Evolutionary conservation across 2,888 invertebrate genomes (phyloP).

Genomic region (Tipula lateralis): DNA sequence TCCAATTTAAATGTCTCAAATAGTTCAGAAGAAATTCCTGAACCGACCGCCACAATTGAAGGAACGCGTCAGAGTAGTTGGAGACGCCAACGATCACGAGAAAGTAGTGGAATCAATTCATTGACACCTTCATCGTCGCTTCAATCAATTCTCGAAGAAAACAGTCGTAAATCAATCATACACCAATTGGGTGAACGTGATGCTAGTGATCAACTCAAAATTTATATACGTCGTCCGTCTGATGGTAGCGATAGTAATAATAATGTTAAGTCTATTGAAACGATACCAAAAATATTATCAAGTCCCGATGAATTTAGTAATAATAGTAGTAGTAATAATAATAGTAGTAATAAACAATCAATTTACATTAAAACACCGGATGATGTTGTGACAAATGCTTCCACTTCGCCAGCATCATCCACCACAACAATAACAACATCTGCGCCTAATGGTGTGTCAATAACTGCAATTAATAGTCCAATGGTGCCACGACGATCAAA

Average conservation of each 20-base stretch:
- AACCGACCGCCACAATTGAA: constrained; percentile 28
- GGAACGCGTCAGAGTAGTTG: constrained; percentile 60
- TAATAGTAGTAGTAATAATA: not conserved
- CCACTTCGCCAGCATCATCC: not conserved
- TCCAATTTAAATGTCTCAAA: constrained; percentile 61
- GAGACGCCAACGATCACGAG: constrained; percentile 55
- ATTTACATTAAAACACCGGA: constrained; percentile 46
- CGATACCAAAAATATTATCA: constrained; percentile 29
- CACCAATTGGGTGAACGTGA: constrained; percentile 53
- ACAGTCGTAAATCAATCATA: constrained; percentile 56
- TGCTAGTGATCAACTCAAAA: constrained; percentile 54
- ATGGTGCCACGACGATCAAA: constrained; percentile 29
- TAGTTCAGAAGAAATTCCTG: constrained; percentile 54
- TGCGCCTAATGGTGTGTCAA: not conserved
- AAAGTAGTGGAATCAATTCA: constrained; percentile 37
- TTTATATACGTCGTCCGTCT: constrained; percentile 55
- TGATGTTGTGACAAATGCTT: not conserved
- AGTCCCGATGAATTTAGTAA: constrained; percentile 27
- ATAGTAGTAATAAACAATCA: constrained; percentile 50
- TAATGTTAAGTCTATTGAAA: constrained; percentile 31
- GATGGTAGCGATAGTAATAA: constrained; percentile 35
- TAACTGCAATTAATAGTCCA: constrained; percentile 6
- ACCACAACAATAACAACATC: constrained; percentile 12
- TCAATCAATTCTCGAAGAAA: constrained; percentile 60
- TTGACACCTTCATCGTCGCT: constrained; percentile 49